phyloP scores from a whole-genome alignment of 2,888 invertebrate genomes.

The Noctua pronuba region DNA sequence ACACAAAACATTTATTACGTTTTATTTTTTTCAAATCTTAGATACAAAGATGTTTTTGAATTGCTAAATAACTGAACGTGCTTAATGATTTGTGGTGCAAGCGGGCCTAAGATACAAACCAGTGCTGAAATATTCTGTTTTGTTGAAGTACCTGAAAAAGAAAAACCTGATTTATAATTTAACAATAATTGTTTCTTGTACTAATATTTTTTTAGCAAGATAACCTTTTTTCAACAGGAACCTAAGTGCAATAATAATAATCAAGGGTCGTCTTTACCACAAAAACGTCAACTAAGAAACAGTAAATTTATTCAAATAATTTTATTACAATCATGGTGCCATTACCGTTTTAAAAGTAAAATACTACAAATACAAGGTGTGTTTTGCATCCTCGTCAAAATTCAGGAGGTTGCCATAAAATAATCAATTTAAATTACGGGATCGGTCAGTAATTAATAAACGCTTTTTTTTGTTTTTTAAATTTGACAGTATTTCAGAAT shows the following conservation, averaged over 20 bases:
- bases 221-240: too few relatives aligned
- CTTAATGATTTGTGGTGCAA: background rate
- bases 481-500: too few relatives aligned
- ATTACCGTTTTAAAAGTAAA: conserved; percentile 12
- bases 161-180: conserved; percentile 13
- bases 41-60: too few relatives aligned
- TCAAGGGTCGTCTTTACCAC: background rate
- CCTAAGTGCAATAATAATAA: too few relatives aligned
- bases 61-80: background rate
- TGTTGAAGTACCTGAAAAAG: conserved; percentile 50
- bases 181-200: background rate
- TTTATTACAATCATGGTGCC: conserved; percentile 41
- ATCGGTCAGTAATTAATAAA: too few relatives aligned
- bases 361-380: background rate
- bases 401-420: too few relatives aligned
- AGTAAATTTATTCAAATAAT: background rate
- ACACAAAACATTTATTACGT: too few relatives aligned
- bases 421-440: too few relatives aligned
- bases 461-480: too few relatives aligned
- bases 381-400: too few relatives aligned
- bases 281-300: background rate
- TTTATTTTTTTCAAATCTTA: too few relatives aligned
- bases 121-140: background rate
- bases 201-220: background rate
- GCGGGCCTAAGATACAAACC: conserved; percentile 17